Evolutionary conservation across 2,113 vertebrate species (phyloP).

Genomic region (Anolis carolinensis): DNA sequence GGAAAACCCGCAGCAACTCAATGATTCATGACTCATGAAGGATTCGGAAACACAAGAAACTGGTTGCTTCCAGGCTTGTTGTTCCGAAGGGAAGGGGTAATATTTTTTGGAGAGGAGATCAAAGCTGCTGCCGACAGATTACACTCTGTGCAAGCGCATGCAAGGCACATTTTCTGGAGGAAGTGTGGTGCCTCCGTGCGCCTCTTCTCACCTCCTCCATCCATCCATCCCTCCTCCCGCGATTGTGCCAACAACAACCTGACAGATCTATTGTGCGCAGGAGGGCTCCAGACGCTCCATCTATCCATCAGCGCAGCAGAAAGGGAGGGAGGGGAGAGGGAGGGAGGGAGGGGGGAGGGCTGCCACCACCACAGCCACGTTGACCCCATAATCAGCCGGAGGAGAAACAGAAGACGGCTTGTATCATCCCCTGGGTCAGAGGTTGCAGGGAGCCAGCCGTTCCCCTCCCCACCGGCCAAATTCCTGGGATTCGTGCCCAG

Average conservation of each 20-base stretch:
- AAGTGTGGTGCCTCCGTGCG: neutral
- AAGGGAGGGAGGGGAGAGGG: neutral
- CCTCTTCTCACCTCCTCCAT: constrained; percentile 7
- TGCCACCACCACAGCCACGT: constrained; percentile 18
- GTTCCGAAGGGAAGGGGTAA: too few species aligned
- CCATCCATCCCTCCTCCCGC: constrained; percentile 49
- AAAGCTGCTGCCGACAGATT: neutral
- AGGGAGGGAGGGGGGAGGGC: constrained; percentile 42
- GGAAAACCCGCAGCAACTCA: too few species aligned
- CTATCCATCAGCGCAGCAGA: neutral
- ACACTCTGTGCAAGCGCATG: neutral
- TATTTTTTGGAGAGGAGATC: neutral
- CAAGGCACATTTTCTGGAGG: neutral
- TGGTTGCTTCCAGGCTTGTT: too few species aligned
- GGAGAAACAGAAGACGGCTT: constrained; percentile 85
- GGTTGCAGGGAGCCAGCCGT: constrained; percentile 79
- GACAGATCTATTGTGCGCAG: constrained; percentile 70
- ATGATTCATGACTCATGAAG: too few species aligned
- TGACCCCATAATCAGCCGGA: constrained; percentile 81
- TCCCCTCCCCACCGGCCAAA: constrained; percentile 65
- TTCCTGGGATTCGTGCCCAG: constrained; percentile 80
- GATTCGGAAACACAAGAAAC: too few species aligned
- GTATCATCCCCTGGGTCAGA: constrained; percentile 80
- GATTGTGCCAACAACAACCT: constrained; percentile 40
- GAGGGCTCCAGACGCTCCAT: constrained; percentile 67